A percentile compares a stretch with the other conserved stretches of the same genome.
Evolutionary conservation across 2,113 vertebrate species (phyloP).

Genomic region (Heterochromis multidens): DNA sequence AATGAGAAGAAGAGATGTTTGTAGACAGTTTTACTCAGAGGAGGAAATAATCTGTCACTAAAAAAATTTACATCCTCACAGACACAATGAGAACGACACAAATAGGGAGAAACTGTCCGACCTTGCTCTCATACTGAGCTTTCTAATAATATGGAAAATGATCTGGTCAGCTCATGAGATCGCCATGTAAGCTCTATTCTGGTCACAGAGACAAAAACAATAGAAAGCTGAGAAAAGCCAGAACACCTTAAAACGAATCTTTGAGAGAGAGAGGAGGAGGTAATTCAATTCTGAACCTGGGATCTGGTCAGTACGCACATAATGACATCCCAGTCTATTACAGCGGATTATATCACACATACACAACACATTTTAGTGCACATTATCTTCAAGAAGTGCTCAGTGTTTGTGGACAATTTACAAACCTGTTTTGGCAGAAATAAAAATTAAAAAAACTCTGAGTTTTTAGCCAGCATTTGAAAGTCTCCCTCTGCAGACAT

Average conservation of each 20-base stretch:
- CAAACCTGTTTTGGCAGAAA: not conserved
- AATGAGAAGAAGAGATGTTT: not conserved
- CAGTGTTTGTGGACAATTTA: not conserved
- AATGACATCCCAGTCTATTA: slow-evolving; percentile 50
- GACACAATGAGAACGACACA: not conserved
- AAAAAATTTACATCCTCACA: not conserved
- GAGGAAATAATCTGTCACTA: not conserved
- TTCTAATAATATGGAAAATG: slow-evolving; percentile 3
- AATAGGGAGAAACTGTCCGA: not conserved
- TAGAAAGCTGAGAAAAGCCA: slow-evolving; percentile 56
- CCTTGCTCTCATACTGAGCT: not conserved
- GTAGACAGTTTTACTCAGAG: not conserved
- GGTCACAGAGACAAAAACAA: slow-evolving; percentile 7
- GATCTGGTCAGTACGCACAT: slow-evolving; percentile 45
- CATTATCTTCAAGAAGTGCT: slow-evolving; percentile 6
- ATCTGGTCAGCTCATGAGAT: slow-evolving; percentile 5
- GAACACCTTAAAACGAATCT: slow-evolving; percentile 60
- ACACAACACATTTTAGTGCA: slow-evolving; percentile 27
- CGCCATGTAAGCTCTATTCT: not conserved
- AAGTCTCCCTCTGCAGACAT: not conserved
- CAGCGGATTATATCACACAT: slow-evolving; percentile 30
- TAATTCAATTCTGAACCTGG: slow-evolving; percentile 56
- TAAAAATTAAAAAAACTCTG: not conserved
- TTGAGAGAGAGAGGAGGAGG: not conserved
- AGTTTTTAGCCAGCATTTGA: not conserved